Conservation (phyloP, 2,797 vertebrate genomes). For the Malurus splendens region DNA sequence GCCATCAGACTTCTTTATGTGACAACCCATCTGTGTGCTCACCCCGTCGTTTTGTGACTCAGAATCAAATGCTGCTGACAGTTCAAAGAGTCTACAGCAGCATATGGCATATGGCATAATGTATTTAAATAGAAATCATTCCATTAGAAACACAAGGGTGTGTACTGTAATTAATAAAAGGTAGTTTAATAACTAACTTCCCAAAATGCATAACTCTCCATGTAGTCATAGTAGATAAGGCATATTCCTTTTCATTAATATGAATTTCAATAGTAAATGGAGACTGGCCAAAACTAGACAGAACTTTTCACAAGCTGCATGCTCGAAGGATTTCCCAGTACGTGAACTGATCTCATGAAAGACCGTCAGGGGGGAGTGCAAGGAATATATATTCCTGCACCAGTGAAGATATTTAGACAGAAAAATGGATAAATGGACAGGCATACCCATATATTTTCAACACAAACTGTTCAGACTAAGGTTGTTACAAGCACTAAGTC, state of each 20-base stretch:
- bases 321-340: neutral
- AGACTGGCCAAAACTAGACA: neutral
- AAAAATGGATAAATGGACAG: neutral
- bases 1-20: conserved; percentile 46
- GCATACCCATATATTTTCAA: neutral
- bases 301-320: neutral
- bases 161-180: conserved; percentile 31
- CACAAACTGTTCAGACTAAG: neutral
- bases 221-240: neutral
- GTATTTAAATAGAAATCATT: conserved; percentile 56
- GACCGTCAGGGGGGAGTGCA: neutral
- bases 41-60: neutral
- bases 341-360: neutral
- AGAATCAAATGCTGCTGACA: conserved; percentile 29
- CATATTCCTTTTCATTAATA: neutral
- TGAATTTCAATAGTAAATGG: neutral
- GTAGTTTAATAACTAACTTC: neutral
- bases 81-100: conserved; percentile 54
- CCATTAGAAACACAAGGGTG: conserved; percentile 28
- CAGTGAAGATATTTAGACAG: neutral
- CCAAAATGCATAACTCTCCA: neutral
- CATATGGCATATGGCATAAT: conserved; percentile 47
- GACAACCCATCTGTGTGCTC: conserved; percentile 50
- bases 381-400: neutral
- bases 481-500: neutral